phyloP scores from a whole-genome alignment of 2,113 vertebrate genomes.

The Perca flavescens region DNA sequence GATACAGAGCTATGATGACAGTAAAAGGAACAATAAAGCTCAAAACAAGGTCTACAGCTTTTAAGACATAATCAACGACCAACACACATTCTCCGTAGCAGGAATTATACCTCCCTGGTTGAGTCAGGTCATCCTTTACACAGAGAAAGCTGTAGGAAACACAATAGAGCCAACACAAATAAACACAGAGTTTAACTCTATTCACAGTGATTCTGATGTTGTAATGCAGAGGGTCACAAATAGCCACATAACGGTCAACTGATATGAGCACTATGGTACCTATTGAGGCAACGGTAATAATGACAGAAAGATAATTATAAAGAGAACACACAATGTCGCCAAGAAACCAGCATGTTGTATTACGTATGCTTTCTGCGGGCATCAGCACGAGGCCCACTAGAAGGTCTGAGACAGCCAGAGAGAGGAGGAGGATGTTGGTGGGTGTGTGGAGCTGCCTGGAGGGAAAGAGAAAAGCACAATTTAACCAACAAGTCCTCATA shows the following conservation, averaged over 20 bases:
- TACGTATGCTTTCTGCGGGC: background rate
- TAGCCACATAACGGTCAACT: background rate
- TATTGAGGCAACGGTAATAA: background rate
- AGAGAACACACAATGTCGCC: background rate
- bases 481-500: no score
- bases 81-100: no score
- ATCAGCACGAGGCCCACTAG: background rate
- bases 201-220: background rate
- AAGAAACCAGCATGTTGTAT: background rate
- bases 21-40: no score
- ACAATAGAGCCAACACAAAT: no score
- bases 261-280: conserved; percentile 9
- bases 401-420: conserved; percentile 5
- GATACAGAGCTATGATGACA: no score
- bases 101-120: no score
- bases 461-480: background rate
- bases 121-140: no score
- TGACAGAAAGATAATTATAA: no score
- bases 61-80: no score
- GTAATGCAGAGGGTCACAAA: background rate
- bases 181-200: no score
- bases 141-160: no score
- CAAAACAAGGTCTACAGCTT: no score
- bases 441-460: conserved; percentile 9
- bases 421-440: conserved; percentile 9